Evolutionary conservation across 1,140 invertebrate genomes (phyloP).

Genomic region (Bombus confusus): DNA sequence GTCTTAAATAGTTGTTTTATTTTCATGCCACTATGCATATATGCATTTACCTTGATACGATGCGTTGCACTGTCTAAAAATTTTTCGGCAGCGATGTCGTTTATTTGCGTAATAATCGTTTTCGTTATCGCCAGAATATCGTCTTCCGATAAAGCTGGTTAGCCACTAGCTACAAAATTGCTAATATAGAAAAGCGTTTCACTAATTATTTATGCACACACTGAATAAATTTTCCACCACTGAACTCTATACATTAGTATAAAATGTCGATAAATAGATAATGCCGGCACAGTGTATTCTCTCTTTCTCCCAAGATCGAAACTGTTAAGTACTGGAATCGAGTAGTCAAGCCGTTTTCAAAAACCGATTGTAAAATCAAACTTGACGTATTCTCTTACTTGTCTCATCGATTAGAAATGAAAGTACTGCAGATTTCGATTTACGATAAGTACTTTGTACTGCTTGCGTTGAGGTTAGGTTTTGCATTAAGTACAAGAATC

Average conservation of each 20-base stretch:
- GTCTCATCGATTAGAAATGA: background rate
- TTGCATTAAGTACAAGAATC: slow-evolving; percentile 45
- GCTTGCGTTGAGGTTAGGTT: slow-evolving; percentile 42
- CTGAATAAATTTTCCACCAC: slow-evolving; percentile 24
- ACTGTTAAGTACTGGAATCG: slow-evolving; percentile 32
- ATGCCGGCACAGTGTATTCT: slow-evolving; percentile 20
- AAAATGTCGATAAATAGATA: slow-evolving; percentile 18
- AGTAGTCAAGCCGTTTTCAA: background rate
- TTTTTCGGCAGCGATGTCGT: slow-evolving; percentile 10
- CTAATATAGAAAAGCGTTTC: slow-evolving; percentile 22
- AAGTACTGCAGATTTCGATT: background rate
- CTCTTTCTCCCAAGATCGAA: background rate
- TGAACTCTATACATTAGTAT: background rate
- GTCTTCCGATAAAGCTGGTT: background rate
- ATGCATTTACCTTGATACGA: slow-evolving; percentile 25
- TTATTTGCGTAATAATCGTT: slow-evolving; percentile 27
- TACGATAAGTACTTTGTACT: slow-evolving; percentile 8
- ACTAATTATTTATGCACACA: slow-evolving; percentile 3
- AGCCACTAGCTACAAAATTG: background rate
- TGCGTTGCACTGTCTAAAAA: slow-evolving; percentile 27
- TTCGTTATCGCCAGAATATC: background rate
- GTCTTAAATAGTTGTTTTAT: background rate
- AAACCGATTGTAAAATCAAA: background rate
- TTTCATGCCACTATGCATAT: background rate
- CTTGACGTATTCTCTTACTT: background rate